Evolutionary conservation across 2,113 vertebrate genomes (phyloP).

Genomic region (Phoenicopterus ruber): DNA sequence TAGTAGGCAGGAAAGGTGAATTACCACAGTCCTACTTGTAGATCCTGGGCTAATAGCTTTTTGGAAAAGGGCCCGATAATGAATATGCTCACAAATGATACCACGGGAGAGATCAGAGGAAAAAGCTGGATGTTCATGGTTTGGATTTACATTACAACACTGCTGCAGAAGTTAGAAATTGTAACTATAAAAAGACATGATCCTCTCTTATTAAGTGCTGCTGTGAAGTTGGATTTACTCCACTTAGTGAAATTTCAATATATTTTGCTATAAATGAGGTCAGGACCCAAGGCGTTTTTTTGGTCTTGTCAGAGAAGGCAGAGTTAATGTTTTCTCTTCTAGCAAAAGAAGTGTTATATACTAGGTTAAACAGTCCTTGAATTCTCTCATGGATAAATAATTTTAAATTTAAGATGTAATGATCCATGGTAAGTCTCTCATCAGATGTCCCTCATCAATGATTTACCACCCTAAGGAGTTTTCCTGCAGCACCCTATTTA

Average conservation of each 20-base stretch:
- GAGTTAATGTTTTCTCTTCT: neutral
- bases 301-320: neutral
- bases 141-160: neutral
- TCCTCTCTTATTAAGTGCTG: fast-evolving
- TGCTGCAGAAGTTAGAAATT: neutral
- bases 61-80: neutral
- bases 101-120: neutral
- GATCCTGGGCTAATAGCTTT: neutral
- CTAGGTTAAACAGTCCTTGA: neutral
- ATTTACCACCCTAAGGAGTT: constrained; percentile 6
- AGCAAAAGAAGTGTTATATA: neutral
- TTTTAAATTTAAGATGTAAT: neutral
- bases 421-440: neutral
- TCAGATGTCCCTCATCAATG: constrained; percentile 6
- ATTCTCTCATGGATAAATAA: neutral
- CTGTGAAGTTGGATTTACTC: neutral
- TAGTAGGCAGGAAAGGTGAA: neutral
- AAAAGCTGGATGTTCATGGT: neutral
- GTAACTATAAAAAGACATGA: fast-evolving
- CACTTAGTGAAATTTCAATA: neutral
- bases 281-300: neutral
- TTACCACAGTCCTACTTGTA: neutral
- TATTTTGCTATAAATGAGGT: neutral
- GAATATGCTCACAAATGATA: neutral
- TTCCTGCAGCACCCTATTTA: neutral